Evolutionary conservation across 2,888 invertebrate genomes (phyloP), one percentile per base, ranked within the genome.

Genomic region (Nasonovia ribisnigri): DNA sequence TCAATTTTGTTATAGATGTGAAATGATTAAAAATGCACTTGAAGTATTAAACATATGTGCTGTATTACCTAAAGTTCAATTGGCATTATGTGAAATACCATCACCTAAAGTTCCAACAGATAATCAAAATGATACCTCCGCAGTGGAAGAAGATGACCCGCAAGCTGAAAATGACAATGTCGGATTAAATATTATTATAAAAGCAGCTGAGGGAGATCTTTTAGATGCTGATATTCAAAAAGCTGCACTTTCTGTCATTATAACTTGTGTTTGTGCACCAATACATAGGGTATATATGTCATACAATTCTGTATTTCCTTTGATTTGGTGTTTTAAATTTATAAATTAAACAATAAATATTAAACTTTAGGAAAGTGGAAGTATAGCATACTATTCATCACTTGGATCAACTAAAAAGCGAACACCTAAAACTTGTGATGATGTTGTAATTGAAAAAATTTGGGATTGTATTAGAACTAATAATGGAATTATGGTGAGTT

Each of bases 401-500:
- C 95, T 95, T 26, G 96, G 96, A 6, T 96, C 97, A n/a, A 95
- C 96, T 95, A 96, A 97, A 95, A 97, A 95, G 96, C 84, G 84
- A 77, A 51, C 97, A 0, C 96, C 97, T 94, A 96, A 96, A 96
- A 95, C 97, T 96, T 96, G 97, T 96, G 94, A 97, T 90, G 99
- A 99, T 95, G 99, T 99, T 95, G 96, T 99, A 6, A 97, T 99
- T 94, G 97, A 98, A 95, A 98, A 98, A 95, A 97, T 99, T 89
- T 99, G 99, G 99, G 98, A 99, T 96, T 98, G 98, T 95, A 98
- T 99, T 0, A 96, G 99, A 94, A 97, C 98, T 0, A 99, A 99
- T 95, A 99, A 99, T 96, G 99, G 99, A 3, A 99, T 99, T 94
- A 99, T 99, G 98, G 98, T 98, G 95, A 95, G 95, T 95, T 20